A percentile compares a stretch with the other conserved stretches of the same genome.
Evolutionary conservation across 1,140 invertebrate genomes (phyloP).

Genomic region (Trichoplusia ni): DNA sequence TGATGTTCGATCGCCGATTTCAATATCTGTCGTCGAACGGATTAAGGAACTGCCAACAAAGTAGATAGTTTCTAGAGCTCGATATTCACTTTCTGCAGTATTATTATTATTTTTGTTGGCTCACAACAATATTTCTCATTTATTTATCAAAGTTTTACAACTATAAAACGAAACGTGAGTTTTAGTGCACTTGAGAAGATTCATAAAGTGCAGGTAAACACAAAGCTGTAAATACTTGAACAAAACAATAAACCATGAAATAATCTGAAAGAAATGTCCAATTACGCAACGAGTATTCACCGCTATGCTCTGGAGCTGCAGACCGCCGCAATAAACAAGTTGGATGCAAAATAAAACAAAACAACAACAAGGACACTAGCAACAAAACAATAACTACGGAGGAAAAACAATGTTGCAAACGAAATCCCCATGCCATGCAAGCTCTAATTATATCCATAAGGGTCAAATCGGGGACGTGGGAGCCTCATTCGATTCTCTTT

Average conservation of each 20-base stretch:
- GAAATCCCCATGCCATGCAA: slow-evolving; percentile 73
- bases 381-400: slow-evolving; percentile 44
- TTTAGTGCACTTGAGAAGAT: too few relatives aligned
- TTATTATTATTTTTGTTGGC: neutral
- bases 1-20: slow-evolving; percentile 36
- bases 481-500: slow-evolving; percentile 57
- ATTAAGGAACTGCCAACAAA: slow-evolving; percentile 15
- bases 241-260: neutral
- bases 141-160: too few relatives aligned
- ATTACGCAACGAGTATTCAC: slow-evolving; percentile 10
- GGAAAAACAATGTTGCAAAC: slow-evolving; percentile 55
- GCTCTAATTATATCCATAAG: slow-evolving; percentile 48
- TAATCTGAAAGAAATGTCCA: slow-evolving; percentile 24
- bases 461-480: slow-evolving; percentile 41
- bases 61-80: neutral
- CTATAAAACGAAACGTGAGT: too few relatives aligned
- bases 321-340: slow-evolving; percentile 37
- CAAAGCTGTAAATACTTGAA: neutral
- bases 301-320: slow-evolving; percentile 11
- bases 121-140: neutral
- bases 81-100: neutral
- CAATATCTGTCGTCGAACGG: slow-evolving; percentile 29
- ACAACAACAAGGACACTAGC: slow-evolving; percentile 60
- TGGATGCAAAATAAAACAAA: slow-evolving; percentile 41
- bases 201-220: neutral